Evolutionary conservation across 2,888 invertebrate genomes (phyloP).

Genomic region (Drosophila prolongata): DNA sequence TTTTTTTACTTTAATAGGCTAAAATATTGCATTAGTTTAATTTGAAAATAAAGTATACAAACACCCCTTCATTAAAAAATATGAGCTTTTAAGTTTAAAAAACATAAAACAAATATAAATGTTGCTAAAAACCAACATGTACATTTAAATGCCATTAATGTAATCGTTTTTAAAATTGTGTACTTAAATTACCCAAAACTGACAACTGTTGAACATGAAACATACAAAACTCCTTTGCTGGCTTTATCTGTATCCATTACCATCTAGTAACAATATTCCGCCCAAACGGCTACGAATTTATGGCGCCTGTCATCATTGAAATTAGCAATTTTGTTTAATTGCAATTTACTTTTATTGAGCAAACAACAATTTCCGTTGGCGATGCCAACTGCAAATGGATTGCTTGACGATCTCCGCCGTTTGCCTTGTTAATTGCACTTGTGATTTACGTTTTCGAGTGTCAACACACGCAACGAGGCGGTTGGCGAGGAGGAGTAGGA

Average conservation of each 20-base stretch:
- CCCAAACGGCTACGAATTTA: constrained; percentile 58
- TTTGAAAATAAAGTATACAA: background rate
- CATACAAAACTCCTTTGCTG: background rate
- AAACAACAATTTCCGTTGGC: constrained; percentile 75
- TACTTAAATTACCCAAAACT: background rate
- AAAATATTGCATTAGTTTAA: background rate
- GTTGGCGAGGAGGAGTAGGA: constrained; percentile 16
- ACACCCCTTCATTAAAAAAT: background rate
- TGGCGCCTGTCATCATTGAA: constrained; percentile 75
- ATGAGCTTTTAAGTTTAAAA: background rate
- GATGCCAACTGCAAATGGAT: constrained; percentile 45
- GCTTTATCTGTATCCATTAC: constrained; percentile 14
- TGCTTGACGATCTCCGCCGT: constrained; percentile 48
- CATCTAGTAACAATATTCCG: constrained; percentile 29
- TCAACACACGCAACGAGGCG: constrained; percentile 73
- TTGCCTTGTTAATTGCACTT: constrained; percentile 74
- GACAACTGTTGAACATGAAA: background rate
- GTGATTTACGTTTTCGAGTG: constrained; percentile 78
- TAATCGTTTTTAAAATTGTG: background rate
- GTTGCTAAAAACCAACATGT: background rate
- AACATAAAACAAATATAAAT: background rate
- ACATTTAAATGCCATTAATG: background rate
- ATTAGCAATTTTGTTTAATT: constrained; percentile 79
- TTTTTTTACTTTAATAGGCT: no score
- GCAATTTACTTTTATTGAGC: constrained; percentile 80